These are phyloP conservation scores for Corythucha ciliata DNA, from an alignment of 2,888 invertebrate species.

Conservation along the genomic window DNA sequence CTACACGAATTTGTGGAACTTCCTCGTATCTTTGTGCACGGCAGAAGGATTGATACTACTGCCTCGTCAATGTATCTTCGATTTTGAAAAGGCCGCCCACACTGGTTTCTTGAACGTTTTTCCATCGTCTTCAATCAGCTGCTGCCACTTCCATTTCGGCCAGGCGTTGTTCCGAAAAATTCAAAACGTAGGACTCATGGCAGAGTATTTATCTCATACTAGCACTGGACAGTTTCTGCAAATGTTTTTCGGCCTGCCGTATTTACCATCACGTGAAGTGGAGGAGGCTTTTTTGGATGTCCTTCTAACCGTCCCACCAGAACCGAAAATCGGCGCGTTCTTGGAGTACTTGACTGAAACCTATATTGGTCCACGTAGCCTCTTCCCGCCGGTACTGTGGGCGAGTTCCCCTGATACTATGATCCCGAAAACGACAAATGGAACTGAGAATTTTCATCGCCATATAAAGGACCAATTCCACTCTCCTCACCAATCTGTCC, in stretches of 20 bases:
- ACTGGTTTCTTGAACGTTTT: constrained; percentile 3
- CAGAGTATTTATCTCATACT: too few relatives aligned
- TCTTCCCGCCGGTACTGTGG: constrained; percentile 2
- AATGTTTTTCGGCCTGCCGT: neutral
- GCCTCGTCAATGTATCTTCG: constrained; percentile 1
- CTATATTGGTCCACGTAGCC: constrained; percentile 2
- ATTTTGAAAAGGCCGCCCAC: constrained; percentile 3
- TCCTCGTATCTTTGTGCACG: neutral
- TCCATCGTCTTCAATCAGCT: neutral
- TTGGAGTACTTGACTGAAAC: constrained; percentile 3
- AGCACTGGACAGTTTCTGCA: neutral
- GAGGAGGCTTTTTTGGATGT: too few relatives aligned
- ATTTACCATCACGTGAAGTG: too few relatives aligned
- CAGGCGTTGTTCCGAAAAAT: neutral
- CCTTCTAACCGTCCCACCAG: neutral
- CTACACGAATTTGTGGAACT: neutral
- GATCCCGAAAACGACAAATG: too few relatives aligned
- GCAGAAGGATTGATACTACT: constrained; percentile 1
- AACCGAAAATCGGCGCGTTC: neutral
- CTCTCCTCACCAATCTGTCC: too few relatives aligned
- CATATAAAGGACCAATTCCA: too few relatives aligned
- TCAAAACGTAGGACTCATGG: neutral
- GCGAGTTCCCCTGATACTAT: too few relatives aligned
- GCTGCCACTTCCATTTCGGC: constrained; percentile 2
- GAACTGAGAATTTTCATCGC: too few relatives aligned